Percentiles rank a stretch among this genome's conserved stretches.
These are phyloP conservation scores for Halcyon leucocephala DNA, from an alignment of 2,797 vertebrate species.

Conservation along the genomic window DNA sequence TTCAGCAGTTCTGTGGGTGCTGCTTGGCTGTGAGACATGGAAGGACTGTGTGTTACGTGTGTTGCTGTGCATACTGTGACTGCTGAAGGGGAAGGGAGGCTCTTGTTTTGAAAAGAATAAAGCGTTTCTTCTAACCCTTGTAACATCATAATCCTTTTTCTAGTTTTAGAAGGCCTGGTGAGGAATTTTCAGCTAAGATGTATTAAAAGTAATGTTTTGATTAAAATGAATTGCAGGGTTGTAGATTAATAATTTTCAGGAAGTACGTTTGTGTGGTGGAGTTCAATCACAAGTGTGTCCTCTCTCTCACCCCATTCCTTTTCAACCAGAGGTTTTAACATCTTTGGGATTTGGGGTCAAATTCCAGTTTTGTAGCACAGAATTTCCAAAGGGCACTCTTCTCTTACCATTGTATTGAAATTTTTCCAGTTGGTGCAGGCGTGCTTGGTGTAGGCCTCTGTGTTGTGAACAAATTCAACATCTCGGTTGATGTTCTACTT, in stretches of 20 bases:
- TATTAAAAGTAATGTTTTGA: neutral
- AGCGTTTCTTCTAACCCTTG: neutral
- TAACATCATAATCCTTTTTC: neutral
- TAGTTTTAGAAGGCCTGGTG: neutral
- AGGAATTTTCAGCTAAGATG: neutral
- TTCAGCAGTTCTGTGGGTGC: neutral
- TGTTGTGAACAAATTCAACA: neutral
- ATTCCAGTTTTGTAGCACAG: neutral
- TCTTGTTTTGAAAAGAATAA: neutral
- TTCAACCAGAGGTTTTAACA: neutral
- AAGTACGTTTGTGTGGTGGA: neutral
- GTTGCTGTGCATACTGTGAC: neutral
- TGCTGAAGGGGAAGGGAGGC: neutral
- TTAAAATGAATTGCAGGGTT: neutral
- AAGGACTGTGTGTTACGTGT: rapidly evolving
- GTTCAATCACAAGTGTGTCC: neutral
- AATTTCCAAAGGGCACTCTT: neutral
- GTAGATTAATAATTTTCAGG: neutral
- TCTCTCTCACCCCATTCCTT: neutral
- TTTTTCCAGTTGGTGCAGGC: neutral
- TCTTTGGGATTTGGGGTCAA: neutral
- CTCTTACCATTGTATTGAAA: neutral
- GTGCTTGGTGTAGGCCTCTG: neutral
- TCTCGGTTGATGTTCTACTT: neutral
- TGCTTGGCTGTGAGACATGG: neutral